Evolutionary conservation across 2,888 invertebrate genomes (phyloP).

Genomic region (Gastrophysa polygoni): DNA sequence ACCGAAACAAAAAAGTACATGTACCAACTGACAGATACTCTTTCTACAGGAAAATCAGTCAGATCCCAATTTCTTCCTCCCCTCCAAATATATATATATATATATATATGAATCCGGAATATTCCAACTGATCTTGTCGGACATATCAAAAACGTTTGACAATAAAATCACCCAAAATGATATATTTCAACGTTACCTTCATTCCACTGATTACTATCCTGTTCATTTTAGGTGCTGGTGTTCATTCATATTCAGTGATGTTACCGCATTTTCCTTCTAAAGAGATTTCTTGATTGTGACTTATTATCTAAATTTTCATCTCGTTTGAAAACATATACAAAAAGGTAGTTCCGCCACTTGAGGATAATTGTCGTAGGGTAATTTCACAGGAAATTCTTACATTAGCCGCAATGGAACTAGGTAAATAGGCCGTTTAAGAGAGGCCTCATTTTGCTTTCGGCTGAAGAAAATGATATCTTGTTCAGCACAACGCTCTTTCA

Average conservation of each 20-base stretch:
- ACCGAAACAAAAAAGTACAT: too few relatives aligned
- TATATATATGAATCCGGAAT: too few relatives aligned
- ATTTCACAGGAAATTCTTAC: slow-evolving; percentile 21
- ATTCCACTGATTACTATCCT: too few relatives aligned
- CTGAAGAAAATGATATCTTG: neutral
- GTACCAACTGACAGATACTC: too few relatives aligned
- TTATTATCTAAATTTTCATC: slow-evolving; percentile 33
- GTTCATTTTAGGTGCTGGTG: neutral
- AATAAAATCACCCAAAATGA: too few relatives aligned
- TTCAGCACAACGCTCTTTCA: too few relatives aligned
- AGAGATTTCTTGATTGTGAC: slow-evolving; percentile 16
- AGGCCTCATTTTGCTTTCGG: neutral
- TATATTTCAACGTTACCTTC: too few relatives aligned
- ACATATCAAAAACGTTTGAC: too few relatives aligned
- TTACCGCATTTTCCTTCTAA: slow-evolving; percentile 38
- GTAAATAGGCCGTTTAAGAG: slow-evolving; percentile 17
- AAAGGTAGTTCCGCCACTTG: slow-evolving; percentile 32
- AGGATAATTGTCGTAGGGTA: slow-evolving; percentile 14
- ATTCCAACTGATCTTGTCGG: too few relatives aligned
- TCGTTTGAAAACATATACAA: slow-evolving; percentile 26
- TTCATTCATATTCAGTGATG: slow-evolving; percentile 38
- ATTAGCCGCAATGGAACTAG: slow-evolving; percentile 18
- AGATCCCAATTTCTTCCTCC: too few relatives aligned
- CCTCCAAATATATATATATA: too few relatives aligned
- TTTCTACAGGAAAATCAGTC: too few relatives aligned